Conservation (phyloP, 2,797 vertebrate genomes). For the Dendrocincla tyrannina region DNA sequence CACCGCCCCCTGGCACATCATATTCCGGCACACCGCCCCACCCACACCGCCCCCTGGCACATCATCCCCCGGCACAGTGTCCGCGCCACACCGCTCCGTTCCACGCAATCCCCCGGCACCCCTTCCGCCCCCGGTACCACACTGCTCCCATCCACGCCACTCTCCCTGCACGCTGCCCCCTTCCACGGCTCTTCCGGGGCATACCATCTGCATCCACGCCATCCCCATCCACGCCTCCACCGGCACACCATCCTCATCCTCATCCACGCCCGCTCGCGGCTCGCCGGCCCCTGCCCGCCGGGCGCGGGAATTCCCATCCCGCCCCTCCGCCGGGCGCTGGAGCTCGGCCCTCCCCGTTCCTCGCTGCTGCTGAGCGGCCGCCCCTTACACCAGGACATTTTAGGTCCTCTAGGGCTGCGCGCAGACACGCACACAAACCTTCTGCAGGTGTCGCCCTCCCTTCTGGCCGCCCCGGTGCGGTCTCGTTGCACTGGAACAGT, state of each 20-base stretch:
- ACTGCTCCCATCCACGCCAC: background rate
- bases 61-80: background rate
- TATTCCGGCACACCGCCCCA: no score
- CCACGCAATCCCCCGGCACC: background rate
- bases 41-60: background rate
- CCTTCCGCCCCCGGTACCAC: background rate
- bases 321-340: background rate
- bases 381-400: rapidly evolving
- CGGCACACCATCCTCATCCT: no score
- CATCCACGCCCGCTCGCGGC: rapidly evolving
- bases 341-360: no score
- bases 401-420: rapidly evolving
- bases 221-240: no score
- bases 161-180: background rate
- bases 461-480: rapidly evolving
- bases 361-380: no score
- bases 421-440: no score
- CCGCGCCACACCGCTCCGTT: background rate
- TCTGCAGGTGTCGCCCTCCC: rapidly evolving
- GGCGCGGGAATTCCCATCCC: rapidly evolving
- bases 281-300: background rate
- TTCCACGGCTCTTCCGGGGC: no score
- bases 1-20: no score
- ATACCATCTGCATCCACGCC: background rate
- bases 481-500: rapidly evolving